These are phyloP conservation scores for Acanthiza pusilla DNA, from an alignment of 2,797 vertebrate species.

Conservation along the genomic window DNA sequence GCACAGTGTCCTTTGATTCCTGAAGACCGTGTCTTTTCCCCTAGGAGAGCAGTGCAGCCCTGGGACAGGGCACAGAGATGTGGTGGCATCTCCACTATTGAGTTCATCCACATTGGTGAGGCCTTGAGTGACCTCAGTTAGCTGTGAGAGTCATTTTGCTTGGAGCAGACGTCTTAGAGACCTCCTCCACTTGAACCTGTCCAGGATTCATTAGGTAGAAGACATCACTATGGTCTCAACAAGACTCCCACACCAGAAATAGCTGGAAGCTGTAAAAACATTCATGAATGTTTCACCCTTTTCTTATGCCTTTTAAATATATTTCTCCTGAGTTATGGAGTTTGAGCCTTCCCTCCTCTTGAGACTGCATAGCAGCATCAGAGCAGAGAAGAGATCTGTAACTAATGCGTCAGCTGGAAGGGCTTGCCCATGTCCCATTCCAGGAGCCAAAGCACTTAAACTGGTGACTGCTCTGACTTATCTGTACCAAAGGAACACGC, in stretches of 20 bases:
- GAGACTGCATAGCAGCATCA: not conserved
- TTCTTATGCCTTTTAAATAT: not conserved
- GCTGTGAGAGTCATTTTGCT: not conserved
- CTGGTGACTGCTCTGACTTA: slow-evolving; percentile 24
- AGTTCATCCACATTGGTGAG: not conserved
- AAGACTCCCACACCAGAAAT: not conserved
- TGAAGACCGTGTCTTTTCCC: not conserved
- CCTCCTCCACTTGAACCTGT: not conserved
- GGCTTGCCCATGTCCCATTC: not conserved
- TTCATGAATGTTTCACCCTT: not conserved
- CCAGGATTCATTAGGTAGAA: not conserved
- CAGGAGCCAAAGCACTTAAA: not conserved
- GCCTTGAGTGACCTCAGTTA: not conserved
- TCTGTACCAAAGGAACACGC: not conserved
- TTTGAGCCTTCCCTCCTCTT: not conserved
- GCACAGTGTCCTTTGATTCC: not conserved
- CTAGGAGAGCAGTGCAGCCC: not conserved
- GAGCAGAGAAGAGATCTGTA: not conserved
- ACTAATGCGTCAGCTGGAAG: not conserved
- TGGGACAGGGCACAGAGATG: not conserved
- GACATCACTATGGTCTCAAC: not conserved
- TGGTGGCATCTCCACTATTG: not conserved
- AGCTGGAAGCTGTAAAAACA: not conserved
- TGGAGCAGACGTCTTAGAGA: not conserved
- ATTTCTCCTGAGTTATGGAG: not conserved